Evolutionary conservation across 2,113 vertebrate species (phyloP), one percentile per base, ranked within the genome.

Genomic region (Oostethus manadensis): DNA sequence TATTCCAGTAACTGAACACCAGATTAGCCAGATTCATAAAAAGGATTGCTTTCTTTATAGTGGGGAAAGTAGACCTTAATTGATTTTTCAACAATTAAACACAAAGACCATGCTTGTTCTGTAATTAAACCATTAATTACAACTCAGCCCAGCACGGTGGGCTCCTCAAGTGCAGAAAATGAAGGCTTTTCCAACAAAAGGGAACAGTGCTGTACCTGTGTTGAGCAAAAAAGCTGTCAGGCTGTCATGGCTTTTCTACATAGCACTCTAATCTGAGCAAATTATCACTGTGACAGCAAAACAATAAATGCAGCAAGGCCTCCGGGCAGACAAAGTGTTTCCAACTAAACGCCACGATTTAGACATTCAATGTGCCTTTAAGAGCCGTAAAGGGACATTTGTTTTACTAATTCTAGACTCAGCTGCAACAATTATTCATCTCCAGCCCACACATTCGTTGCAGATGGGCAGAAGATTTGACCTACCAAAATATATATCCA

Each of bases 281-380:
- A 86, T 89, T 76, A 85, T 82, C 78, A 82, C 76, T 17, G 59
- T 64, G 51, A 84, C 70, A 50, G 66, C 53, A 82, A 80, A 88
- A 86, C 80, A 82, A 74, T 84, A 82, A 86, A 85, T 84, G 82
- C 73, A 71, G 56, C 51, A 76, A 87, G 59, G 65, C 77, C 74
- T 80, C 61, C 57, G 64, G 74, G 68, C 68, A 38, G 58, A 51
- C 62, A 47, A 15, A 53, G 62, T 38, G 43, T 69, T 66, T 68
- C 8, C 58, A 73, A 49, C 33, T 45, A 44, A 55, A 43, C 15
- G 10, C 26, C 58, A 15, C 56, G 13, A 18, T 22, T 68, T 57
- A 10, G 60, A 47, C 47, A n/a, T 18, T 46, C 48, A 16, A 17
- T 14, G 22, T 51, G 54, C 21, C 64, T 70, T 80, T 7, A 38